Evolutionary conservation across 1,140 invertebrate genomes (phyloP).

Genomic region (Drosophila ambigua): DNA sequence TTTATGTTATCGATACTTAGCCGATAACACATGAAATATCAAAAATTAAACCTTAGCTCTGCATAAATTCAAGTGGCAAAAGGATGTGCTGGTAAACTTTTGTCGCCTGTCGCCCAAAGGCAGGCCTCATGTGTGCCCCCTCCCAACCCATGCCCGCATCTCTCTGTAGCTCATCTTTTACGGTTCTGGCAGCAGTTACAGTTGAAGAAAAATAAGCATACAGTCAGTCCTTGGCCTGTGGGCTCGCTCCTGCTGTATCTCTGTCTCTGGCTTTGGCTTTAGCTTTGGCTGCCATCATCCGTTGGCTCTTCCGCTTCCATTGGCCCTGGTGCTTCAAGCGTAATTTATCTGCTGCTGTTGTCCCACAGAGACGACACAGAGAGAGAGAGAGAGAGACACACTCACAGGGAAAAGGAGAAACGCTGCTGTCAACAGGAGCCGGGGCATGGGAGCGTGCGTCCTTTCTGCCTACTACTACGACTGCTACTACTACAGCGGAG

Average conservation of each 20-base stretch:
- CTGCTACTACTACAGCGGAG: background rate
- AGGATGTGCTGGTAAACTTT: slow-evolving; percentile 34
- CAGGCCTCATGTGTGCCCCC: slow-evolving; percentile 8
- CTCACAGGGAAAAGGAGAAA: slow-evolving; percentile 4
- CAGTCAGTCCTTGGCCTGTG: slow-evolving; percentile 60
- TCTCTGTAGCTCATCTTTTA: slow-evolving; percentile 9
- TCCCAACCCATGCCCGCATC: background rate
- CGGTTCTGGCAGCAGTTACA: slow-evolving; percentile 44
- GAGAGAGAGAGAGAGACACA: background rate
- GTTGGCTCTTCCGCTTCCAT: slow-evolving; percentile 73
- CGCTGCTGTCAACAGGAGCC: slow-evolving; percentile 43
- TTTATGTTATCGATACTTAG: too few species aligned
- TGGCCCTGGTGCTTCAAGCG: slow-evolving; percentile 56
- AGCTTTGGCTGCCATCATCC: slow-evolving; percentile 44
- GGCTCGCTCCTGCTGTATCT: slow-evolving; percentile 31
- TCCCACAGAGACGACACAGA: background rate
- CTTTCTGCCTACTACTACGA: slow-evolving; percentile 23
- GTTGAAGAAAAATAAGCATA: slow-evolving; percentile 74
- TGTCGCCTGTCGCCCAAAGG: slow-evolving; percentile 38
- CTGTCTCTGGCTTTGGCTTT: slow-evolving; percentile 28
- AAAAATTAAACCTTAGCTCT: too few species aligned
- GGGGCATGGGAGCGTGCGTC: background rate
- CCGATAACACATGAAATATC: too few species aligned
- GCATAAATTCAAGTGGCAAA: background rate
- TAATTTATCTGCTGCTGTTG: slow-evolving; percentile 68